phyloP scores from a whole-genome alignment of 2,797 vertebrate genomes.

The Ibycter americanus region DNA sequence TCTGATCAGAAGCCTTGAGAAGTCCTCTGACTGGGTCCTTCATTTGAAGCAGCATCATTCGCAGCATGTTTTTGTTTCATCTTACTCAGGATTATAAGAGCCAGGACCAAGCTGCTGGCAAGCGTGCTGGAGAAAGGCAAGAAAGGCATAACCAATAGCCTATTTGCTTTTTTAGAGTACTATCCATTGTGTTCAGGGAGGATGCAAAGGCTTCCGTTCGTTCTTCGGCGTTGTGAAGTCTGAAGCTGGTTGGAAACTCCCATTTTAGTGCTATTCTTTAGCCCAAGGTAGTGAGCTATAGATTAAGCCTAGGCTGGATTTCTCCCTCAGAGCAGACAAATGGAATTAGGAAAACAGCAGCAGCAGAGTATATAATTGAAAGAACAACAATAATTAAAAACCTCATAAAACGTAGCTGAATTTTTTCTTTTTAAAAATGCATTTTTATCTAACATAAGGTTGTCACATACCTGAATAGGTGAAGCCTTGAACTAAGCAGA shows the following conservation, averaged over 20 bases:
- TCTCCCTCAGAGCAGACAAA: background rate
- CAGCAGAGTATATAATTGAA: background rate
- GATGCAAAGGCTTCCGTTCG: background rate
- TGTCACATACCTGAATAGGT: background rate
- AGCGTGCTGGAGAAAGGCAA: accelerated
- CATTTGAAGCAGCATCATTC: background rate
- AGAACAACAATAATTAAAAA: background rate
- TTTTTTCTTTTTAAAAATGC: background rate
- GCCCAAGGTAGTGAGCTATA: background rate
- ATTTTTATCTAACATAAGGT: background rate
- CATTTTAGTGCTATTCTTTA: background rate
- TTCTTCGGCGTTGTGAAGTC: background rate
- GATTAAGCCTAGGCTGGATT: background rate
- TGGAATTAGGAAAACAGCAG: background rate
- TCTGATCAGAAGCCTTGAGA: background rate
- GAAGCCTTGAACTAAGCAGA: background rate
- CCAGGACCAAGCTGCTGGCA: too few species aligned
- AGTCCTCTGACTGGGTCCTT: background rate
- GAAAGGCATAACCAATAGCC: too few species aligned
- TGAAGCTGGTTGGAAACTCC: background rate
- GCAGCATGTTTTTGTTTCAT: background rate
- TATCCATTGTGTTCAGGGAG: background rate
- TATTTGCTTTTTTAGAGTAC: background rate
- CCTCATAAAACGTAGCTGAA: background rate
- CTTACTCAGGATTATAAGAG: background rate